Conservation (phyloP, 2,888 invertebrate species). For the Caenorhabditis uteleia region DNA sequence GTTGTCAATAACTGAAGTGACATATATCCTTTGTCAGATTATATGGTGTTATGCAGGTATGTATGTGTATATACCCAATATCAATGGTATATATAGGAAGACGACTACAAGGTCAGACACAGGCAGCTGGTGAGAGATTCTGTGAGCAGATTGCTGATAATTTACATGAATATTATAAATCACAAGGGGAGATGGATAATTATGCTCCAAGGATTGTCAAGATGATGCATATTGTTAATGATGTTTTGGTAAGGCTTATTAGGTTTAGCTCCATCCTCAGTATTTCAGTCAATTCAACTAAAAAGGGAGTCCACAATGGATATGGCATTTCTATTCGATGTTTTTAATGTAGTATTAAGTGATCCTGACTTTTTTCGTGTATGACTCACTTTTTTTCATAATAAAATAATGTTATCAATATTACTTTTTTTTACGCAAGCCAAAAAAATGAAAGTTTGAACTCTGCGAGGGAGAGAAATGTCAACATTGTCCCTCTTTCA, state of each 20-base stretch:
- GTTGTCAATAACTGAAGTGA: slow-evolving; percentile 14
- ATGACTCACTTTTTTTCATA: slow-evolving; percentile 5
- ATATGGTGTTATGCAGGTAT: slow-evolving; percentile 5
- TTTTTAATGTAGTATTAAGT: slow-evolving; percentile 28
- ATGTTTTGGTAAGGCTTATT: slow-evolving; percentile 19
- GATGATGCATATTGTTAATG: slow-evolving; percentile 37
- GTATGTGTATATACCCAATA: no score
- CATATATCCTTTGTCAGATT: slow-evolving; percentile 7
- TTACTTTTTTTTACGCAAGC: no score
- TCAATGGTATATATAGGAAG: no score
- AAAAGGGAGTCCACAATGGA: slow-evolving; percentile 24
- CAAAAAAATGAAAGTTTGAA: no score
- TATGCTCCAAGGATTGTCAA: slow-evolving; percentile 24
- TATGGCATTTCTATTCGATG: slow-evolving; percentile 28
- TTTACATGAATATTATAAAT: slow-evolving; percentile 25
- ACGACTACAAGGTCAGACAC: slow-evolving; percentile 33
- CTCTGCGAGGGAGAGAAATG: no score
- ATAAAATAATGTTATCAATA: background rate
- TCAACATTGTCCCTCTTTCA: no score
- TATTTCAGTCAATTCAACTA: slow-evolving; percentile 24
- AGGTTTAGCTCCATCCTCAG: background rate
- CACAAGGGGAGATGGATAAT: slow-evolving; percentile 1
- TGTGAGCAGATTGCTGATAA: slow-evolving; percentile 22
- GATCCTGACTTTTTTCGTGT: slow-evolving; percentile 34
- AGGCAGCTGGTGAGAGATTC: slow-evolving; percentile 23